Evolutionary conservation across 2,797 vertebrate species (phyloP), one percentile per base, ranked within the genome.

Genomic region (Streptopelia turtur): DNA sequence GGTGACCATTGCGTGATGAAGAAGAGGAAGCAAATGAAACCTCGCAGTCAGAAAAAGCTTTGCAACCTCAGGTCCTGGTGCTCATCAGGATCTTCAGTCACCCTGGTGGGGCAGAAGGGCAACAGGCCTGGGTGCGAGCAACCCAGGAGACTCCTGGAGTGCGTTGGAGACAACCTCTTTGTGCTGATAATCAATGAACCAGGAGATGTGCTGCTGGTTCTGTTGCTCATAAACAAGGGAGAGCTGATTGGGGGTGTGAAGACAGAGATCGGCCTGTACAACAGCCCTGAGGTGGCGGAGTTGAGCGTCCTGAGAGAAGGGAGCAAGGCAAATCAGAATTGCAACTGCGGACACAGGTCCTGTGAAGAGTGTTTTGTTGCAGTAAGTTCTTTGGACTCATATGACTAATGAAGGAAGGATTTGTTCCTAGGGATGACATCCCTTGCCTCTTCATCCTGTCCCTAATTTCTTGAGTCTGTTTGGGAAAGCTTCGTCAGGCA

Each of bases 31-130:
- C 35, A 43, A 74, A 25, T 39, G 22, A 79, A 79, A 33, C 12
- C 17, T 53, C 37, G 41, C 9, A 28, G 15, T 8, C 56, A 27
- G 79, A 57, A 71, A 57, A 59, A 71, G 10, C 31, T n/a, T 70
- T 4, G 2, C 0, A 2, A 57, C 20, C 3, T 1, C 28, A 52
- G 43, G 35, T 43, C 31, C 16, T 71, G 75, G 18, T 56, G 55
- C 13, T 85, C 27, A 56, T 43, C 47, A 37, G 61, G 55, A 60
- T n/a, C 27, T 16, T 43, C 23, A 17, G 5, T 20, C 16, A 50
- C 20, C 8, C 16, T 9, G 2, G 7, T 18, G n/a, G n/a, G 28
- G 28, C 35, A 49, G 52, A n/a, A 56, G 22, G 10, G 25, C 49
- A 23, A 10, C 0, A 0, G 33, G 47, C 9, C 55, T 61, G 28